Base-by-base conservation (phyloP, 2,113 vertebrate species). In the Macroglossus sobrinus region DNA sequence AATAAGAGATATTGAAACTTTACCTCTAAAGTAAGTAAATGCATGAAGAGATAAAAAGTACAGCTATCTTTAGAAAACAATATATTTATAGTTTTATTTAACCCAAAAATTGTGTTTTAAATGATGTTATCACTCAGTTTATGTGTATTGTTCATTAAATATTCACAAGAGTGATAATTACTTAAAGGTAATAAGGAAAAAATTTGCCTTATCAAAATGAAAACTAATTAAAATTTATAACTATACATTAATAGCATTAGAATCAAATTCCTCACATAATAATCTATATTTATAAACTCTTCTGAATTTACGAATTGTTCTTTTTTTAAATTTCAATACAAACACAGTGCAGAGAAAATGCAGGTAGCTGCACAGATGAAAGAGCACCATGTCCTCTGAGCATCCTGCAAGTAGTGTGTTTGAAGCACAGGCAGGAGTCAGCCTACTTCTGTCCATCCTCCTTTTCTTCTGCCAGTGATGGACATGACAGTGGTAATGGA, bases 1-100 rank as follows among this genome's bases (percentile, higher is more conserved):
- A 98, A 99, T 99, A 96, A 97, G 99, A 84, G 99, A 99, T 97
- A 99, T 99, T 63, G 99, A 99, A 98, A 99, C 99, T 0, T 98
- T 99, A 81, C 99, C 99, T 53, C 98, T 99, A 28, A 99, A 99
- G 99, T 99, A 98, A 98, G 99, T 98, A 43, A 47, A 80, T 45
- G 33, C 72, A 1, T 2, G 33, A 26, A 64, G 90, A 57, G 28
- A 68, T 6, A 26, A 14, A 47, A 63, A 40, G n/a, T 59, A 47
- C 40, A 79, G 1, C 69, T 71, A 4, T 89, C 64, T 86, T 71
- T 33, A 79, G n/a, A 88, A 68, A 85, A 64, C 10, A 84, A 9
- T 68, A 16, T 50, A 43, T 33, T 92, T 80, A 50, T 43, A 12
- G 14, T 24, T 75, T 35, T 68, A 78, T 59, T 95, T 55, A 94